These are phyloP conservation scores for Orchestes rusci DNA, from an alignment of 2,888 invertebrate species.

Conservation along the genomic window DNA sequence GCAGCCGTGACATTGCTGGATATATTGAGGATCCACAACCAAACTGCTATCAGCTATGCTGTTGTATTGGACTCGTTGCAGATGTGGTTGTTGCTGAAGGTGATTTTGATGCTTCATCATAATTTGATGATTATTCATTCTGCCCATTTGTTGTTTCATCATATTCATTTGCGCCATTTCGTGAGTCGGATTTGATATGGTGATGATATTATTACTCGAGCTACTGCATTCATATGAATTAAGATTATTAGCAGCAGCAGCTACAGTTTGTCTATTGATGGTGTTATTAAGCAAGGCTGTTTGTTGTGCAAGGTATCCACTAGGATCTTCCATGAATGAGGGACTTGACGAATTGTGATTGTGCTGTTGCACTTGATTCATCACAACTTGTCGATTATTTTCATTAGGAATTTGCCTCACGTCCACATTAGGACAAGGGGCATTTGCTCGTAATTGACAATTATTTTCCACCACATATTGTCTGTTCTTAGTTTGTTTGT, in stretches of 20 bases:
- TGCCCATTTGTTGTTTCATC: slow-evolving; percentile 29
- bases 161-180: slow-evolving; percentile 35
- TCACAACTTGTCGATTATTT: slow-evolving; percentile 36
- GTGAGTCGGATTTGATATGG: slow-evolving; percentile 21
- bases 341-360: slow-evolving; percentile 47
- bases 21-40: slow-evolving; percentile 25
- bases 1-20: slow-evolving; percentile 51
- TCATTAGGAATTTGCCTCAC: slow-evolving; percentile 50
- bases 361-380: slow-evolving; percentile 37
- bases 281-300: slow-evolving; percentile 79
- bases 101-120: slow-evolving; percentile 31
- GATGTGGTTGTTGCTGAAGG: slow-evolving; percentile 22
- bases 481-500: slow-evolving; percentile 50
- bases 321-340: slow-evolving; percentile 87
- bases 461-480: slow-evolving; percentile 42
- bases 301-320: slow-evolving; percentile 85
- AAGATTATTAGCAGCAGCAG: slow-evolving; percentile 8
- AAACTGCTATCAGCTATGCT: slow-evolving; percentile 37
- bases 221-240: slow-evolving; percentile 37
- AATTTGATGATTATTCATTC: slow-evolving; percentile 29
- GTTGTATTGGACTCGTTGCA: slow-evolving; percentile 27
- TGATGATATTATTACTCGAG: slow-evolving; percentile 32
- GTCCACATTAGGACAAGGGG: slow-evolving; percentile 54
- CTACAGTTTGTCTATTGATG: slow-evolving; percentile 58
- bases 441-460: slow-evolving; percentile 23